Base-by-base conservation (phyloP, 1,140 invertebrate species). In the Drosophila sechellia region DNA sequence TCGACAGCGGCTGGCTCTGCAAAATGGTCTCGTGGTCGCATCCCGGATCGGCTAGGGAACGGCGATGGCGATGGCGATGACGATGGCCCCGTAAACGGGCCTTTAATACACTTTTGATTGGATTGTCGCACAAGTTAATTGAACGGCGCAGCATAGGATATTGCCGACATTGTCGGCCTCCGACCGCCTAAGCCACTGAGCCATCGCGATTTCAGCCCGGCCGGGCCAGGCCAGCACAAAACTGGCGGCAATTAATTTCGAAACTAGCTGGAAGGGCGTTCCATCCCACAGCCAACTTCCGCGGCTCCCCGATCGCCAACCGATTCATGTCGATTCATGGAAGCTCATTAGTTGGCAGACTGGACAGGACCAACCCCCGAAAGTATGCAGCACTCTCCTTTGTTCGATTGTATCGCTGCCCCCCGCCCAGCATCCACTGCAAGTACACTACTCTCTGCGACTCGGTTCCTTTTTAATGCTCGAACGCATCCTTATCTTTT, bases 101-200 rank as follows among this genome's bases (percentile, higher is more conserved):
- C 77, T 80, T 87, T 87, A 87, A 87, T 89, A 87, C 84, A 87
- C 84, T 89, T 89, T 87, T 87, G 84, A 87, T 87, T 87, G 84
- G 84, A 87, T 89, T 89, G 84, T 90, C 84, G 84, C 85, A 80
- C 84, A 84, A 87, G 84, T 87, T 87, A 87, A 87, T 87, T 87
- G 84, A 90, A 90, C 85, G 64, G 52, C 71, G 65, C 64, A 42
- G 37, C 59, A 56, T 40, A 37, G 48, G 39, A 45, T 53, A 54
- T 54, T 43, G 37, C 50, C 39, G 64, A 77, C 43, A 34, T 27
- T 48, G 15, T 13, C 12, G 22, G 31, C 40, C 34, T 13, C 25
- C 39, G 46, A 40, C 37, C 11, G 46, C 52, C 76, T 73, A 87
- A 79, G 84, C 83, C 79, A 87, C 75, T 83, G 48, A 49, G 46